Conservation (phyloP, 2,113 vertebrate genomes). For the Cryptomyrus ogoouensis region DNA sequence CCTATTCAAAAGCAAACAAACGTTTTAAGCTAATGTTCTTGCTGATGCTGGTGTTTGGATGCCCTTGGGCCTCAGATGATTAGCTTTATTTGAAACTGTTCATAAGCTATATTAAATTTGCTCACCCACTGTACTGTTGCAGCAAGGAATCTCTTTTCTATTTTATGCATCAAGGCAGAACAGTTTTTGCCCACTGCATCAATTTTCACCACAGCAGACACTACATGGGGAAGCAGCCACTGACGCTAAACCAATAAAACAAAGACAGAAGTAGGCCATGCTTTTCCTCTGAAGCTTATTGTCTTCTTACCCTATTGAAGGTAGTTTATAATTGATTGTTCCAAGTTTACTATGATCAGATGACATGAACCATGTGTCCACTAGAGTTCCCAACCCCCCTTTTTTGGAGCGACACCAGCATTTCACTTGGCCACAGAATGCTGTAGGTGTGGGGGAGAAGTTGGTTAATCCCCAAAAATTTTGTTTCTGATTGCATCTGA, state of each 20-base stretch:
- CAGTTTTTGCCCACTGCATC: too few species aligned
- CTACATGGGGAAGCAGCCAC: neutral
- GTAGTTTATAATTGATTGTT: neutral
- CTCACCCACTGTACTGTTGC: neutral
- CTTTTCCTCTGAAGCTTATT: neutral
- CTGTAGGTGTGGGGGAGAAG: neutral
- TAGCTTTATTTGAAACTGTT: neutral
- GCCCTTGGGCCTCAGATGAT: neutral
- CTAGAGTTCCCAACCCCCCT: neutral
- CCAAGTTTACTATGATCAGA: neutral
- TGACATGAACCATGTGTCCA: neutral
- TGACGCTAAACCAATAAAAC: neutral
- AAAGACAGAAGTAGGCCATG: neutral
- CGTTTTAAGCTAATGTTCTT: neutral
- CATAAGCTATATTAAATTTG: neutral
- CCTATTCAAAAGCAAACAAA: neutral
- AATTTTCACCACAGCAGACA: neutral
- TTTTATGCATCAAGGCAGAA: neutral
- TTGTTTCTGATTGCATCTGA: neutral
- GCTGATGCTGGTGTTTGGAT: neutral
- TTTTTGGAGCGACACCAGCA: neutral
- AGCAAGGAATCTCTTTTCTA: neutral
- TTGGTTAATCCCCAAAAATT: neutral
- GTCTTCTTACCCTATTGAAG: neutral
- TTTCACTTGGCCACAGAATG: neutral